Base-by-base conservation (phyloP, 2,888 invertebrate genomes). In the Thereva unica region DNA sequence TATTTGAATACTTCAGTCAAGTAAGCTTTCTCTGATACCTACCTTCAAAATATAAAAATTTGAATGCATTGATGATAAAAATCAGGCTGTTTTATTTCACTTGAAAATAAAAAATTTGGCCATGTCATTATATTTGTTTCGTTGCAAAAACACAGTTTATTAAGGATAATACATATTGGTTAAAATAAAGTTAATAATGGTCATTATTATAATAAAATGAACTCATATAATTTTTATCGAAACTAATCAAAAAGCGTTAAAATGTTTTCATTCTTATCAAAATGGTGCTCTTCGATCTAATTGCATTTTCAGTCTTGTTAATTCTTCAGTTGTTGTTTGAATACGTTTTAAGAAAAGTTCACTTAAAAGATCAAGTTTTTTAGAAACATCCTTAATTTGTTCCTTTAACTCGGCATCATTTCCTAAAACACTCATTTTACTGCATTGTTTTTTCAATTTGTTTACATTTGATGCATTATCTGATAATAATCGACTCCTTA, bases 301-400 rank as follows among this genome's bases (percentile, higher is more conserved):
- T 37, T 75, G 73, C 66, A 75, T 73, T 68, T 76, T 75, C 41
- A 80, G 74, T 38, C 78, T 74, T 61, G 74, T 74, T 35, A 80
- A 67, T 52, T 79, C 77, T 59, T 79, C 78, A 4, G 77, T 74
- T 4, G 76, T 74, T 56, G 74, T 75, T 53, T 73, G 74, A 4
- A 79, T 67, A 61, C 78, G 78, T 40, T 75, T 75, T 4, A 74
- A 74, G 2, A 79, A 73, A 9, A 66, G 74, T 23, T 78, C 76
- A 1, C 73, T 71, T 45, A 78, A 76, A 41, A 73, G 76, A 4
- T 79, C 79, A 5, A 80, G 72, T 64, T 78, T 78, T 12, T 71
- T 66, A 0, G 73, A 69, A 4, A 80, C 71, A 50, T 77, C 75
- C 4, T 68, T 69, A 6, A 80, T 45, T 61, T 79, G 76, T 3